These are phyloP conservation scores for Tribolium madens DNA, from an alignment of 1,140 invertebrate species.

Conservation along the genomic window DNA sequence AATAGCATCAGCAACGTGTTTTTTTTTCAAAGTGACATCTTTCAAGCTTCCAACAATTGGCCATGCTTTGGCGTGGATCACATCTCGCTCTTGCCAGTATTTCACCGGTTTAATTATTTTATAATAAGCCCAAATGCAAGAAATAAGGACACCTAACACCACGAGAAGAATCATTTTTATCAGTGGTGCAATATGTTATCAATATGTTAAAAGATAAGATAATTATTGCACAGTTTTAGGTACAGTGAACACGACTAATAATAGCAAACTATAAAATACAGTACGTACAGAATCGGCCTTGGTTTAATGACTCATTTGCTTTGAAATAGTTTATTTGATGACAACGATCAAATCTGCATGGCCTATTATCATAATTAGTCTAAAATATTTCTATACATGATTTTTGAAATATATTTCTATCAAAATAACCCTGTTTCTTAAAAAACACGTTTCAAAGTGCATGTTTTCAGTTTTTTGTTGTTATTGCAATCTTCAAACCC, in stretches of 20 bases:
- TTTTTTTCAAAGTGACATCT: conserved; percentile 26
- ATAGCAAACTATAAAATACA: background rate
- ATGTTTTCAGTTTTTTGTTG: too few relatives aligned
- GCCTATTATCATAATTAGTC: too few relatives aligned
- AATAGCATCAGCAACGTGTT: conserved; percentile 2
- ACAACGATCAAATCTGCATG: background rate
- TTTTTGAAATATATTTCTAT: too few relatives aligned
- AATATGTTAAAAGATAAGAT: background rate
- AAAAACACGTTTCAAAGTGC: too few relatives aligned
- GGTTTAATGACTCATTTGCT: background rate
- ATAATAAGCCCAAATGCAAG: background rate
- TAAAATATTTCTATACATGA: too few relatives aligned
- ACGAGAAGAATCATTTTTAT: background rate
- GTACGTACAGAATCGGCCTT: background rate
- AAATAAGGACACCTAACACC: background rate
- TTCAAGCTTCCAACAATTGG: conserved; percentile 41
- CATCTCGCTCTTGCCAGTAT: conserved; percentile 47
- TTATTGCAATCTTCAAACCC: too few relatives aligned
- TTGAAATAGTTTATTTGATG: background rate
- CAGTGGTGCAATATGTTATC: background rate
- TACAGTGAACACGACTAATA: background rate
- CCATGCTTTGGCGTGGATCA: conserved; percentile 38
- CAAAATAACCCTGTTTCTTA: too few relatives aligned
- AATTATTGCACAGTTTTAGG: background rate
- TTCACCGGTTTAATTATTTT: conserved; percentile 35